Evolutionary conservation across 2,797 vertebrate genomes (phyloP), one percentile per base, ranked within the genome.

Genomic region (Yasuhikotakia modesta): DNA sequence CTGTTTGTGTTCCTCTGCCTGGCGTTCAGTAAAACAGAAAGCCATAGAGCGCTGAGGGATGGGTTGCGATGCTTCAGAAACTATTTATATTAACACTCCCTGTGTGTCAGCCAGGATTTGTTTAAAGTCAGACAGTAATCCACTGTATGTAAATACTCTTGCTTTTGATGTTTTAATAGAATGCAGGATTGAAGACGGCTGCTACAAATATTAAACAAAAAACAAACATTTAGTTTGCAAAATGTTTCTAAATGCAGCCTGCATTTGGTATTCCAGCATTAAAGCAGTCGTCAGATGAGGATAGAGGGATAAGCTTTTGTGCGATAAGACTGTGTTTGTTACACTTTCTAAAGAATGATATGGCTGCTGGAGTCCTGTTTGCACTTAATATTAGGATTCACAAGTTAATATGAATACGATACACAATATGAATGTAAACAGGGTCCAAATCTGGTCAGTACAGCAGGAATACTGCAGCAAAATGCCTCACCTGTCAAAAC

Each of bases 191-290:
- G 69, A 57, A 76, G 65, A 75, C 11, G 48, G 70, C 68, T 52
- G 67, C 35, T 43, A 70, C 69, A 82, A 79, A 43, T 58, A 72
- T 65, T 19, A 70, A 77, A 82, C 70, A 82, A 83, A 79, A 81
- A 79, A 65, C 61, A 80, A 74, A 83, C 73, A 76, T 84, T 84
- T 81, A 71, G 57, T 78, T 76, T 72, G 78, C 81, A 74, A 73
- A 82, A 82, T 70, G 32, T 32, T 61, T 67, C 67, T 76, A 71
- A 81, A 68, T 68, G 67, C 55, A 19, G 64, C 73, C 17, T 12
- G 11, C 57, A 52, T 78, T 63, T 30, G 22, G 16, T 76, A 83
- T 78, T 60, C 35, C 24, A 13, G 45, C 13, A 43, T 73, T 76
- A 65, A 45, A 65, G 65, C 52, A 70, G 57, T 73, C 68, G 63